Conservation (phyloP, 1,140 invertebrate genomes). For the Macrostomum lignano region DNA sequence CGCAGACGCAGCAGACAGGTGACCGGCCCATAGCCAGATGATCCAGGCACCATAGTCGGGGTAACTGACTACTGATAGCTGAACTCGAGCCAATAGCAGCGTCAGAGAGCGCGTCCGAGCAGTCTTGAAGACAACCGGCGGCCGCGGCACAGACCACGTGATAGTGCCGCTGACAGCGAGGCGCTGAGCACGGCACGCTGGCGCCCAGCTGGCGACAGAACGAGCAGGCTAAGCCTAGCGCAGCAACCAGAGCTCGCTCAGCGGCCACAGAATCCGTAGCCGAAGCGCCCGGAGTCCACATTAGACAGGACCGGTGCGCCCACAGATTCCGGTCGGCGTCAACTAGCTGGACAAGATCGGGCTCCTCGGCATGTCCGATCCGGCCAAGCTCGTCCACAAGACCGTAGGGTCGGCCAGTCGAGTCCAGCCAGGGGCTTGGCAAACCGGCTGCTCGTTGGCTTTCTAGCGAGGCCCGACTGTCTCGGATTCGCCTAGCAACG, state of each 20-base stretch:
- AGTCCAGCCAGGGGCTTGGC: not conserved
- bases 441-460: too few relatives aligned
- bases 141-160: constrained; percentile 37
- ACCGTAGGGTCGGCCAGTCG: not conserved
- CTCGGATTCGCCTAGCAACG: not conserved
- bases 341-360: too few relatives aligned
- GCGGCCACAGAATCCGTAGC: constrained; percentile 23
- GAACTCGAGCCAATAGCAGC: too few relatives aligned
- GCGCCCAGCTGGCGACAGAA: constrained; percentile 40
- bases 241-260: constrained; percentile 25
- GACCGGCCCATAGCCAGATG: not conserved
- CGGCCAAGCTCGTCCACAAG: not conserved
- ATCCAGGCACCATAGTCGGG: not conserved
- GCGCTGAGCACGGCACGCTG: constrained; percentile 40
- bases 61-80: too few relatives aligned
- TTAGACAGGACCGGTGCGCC: constrained; percentile 52
- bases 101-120: too few relatives aligned
- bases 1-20: constrained; percentile 43
- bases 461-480: too few relatives aligned
- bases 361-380: too few relatives aligned
- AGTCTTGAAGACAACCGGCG: constrained; percentile 54
- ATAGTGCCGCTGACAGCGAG: constrained; percentile 38
- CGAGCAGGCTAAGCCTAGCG: constrained; percentile 25
- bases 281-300: constrained; percentile 45
- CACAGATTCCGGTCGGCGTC: constrained; percentile 31